Conservation (phyloP, 2,797 vertebrate species). For the Melanotaenia nigrans region DNA sequence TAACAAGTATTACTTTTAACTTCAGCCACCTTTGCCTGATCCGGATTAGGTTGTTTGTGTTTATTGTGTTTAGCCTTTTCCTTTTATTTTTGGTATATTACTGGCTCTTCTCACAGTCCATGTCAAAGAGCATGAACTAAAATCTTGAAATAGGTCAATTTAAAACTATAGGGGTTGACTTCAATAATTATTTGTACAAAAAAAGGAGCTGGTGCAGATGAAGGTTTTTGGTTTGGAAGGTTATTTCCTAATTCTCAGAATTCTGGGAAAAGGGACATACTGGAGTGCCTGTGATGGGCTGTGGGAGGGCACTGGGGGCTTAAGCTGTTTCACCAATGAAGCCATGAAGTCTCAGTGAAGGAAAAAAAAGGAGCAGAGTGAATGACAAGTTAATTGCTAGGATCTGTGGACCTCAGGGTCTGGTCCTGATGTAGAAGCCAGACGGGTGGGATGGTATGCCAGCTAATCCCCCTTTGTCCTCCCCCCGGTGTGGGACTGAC, state of each 20-base stretch:
- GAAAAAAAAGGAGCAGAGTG: constrained; percentile 65
- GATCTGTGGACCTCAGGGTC: constrained; percentile 75
- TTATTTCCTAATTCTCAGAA: constrained; percentile 44
- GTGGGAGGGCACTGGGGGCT: constrained; percentile 34
- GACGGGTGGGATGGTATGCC: constrained; percentile 75
- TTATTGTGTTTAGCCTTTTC: constrained; percentile 4
- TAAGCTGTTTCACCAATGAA: constrained; percentile 74
- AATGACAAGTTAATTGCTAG: constrained; percentile 86
- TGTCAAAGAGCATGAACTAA: neutral
- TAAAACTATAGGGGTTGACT: neutral
- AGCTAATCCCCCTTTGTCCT: constrained; percentile 80
- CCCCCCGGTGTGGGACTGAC: constrained; percentile 52
- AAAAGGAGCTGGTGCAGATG: constrained; percentile 12
- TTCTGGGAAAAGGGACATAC: constrained; percentile 56
- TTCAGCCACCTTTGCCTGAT: neutral
- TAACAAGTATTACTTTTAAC: neutral
- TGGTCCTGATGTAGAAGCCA: constrained; percentile 78
- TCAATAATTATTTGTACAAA: neutral
- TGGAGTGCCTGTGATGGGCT: constrained; percentile 39
- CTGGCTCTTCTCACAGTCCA: neutral
- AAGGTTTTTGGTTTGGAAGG: constrained; percentile 29
- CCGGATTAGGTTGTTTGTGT: neutral
- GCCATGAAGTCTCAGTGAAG: constrained; percentile 72
- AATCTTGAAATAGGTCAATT: neutral
- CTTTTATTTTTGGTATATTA: neutral